These are phyloP conservation scores for Glossosoma conforme DNA, from an alignment of 1,140 invertebrate genomes.

Conservation along the genomic window DNA sequence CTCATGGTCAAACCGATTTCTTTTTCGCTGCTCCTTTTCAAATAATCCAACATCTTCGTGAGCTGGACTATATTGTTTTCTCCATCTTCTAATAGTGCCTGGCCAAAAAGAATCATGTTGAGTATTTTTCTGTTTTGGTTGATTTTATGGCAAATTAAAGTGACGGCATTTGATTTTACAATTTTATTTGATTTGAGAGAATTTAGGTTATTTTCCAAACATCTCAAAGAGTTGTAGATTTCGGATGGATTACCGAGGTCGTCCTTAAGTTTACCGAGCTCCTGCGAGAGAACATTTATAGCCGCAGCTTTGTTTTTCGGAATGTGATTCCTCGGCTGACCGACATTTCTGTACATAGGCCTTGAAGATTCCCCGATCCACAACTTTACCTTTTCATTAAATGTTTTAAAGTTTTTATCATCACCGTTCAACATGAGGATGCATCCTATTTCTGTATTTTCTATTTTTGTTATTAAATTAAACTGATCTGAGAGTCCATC, in stretches of 20 bases:
- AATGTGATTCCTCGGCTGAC: slow-evolving; percentile 1
- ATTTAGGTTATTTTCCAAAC: slow-evolving; percentile 7
- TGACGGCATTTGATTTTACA: not conserved
- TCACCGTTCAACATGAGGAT: too few species aligned
- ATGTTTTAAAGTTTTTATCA: too few species aligned
- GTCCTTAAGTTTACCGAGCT: slow-evolving; percentile 3
- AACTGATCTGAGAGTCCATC: too few species aligned
- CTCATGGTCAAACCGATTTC: slow-evolving; percentile 1
- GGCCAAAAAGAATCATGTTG: slow-evolving; percentile 25
- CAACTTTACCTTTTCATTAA: too few species aligned
- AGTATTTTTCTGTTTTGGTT: slow-evolving; percentile 10
- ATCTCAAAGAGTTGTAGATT: slow-evolving; percentile 2
- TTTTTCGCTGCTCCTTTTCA: not conserved
- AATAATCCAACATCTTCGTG: not conserved
- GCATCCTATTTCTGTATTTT: too few species aligned
- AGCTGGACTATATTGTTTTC: slow-evolving; percentile 6
- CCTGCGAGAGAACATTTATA: not conserved
- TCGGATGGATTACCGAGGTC: slow-evolving; percentile 8
- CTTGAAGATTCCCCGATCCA: too few species aligned
- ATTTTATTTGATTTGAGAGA: not conserved
- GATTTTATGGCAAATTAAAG: slow-evolving; percentile 15
- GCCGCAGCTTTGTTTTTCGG: slow-evolving; percentile 9
- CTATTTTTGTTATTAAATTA: too few species aligned
- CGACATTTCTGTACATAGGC: too few species aligned
- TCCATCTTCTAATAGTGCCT: slow-evolving; percentile 13